Evolutionary conservation across 1,140 invertebrate species (phyloP).

Genomic region (Cephus cinctus): DNA sequence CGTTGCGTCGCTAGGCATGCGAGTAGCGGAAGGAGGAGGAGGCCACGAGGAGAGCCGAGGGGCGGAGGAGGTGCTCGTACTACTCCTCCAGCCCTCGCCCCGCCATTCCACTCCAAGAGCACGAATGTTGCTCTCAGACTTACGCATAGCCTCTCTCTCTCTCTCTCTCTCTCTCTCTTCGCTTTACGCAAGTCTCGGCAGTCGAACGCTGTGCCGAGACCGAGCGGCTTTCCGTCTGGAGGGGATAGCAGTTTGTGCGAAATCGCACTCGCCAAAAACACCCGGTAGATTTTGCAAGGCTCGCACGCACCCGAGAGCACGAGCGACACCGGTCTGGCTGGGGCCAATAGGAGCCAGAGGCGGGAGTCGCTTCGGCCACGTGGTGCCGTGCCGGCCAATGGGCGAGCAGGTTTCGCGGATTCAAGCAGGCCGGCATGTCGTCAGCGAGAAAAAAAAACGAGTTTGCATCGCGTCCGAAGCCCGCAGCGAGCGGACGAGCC

Average conservation of each 20-base stretch:
- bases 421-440: neutral
- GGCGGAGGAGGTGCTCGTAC: no score
- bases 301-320: conserved; percentile 7
- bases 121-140: no score
- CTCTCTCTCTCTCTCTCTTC: no score
- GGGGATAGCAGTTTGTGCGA: no score
- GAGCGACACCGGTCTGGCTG: conserved; percentile 11
- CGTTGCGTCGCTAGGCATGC: no score
- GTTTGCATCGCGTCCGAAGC: conserved; percentile 45
- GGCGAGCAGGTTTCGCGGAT: neutral
- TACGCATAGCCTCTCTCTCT: no score
- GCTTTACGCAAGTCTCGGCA: no score
- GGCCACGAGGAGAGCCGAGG: neutral
- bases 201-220: no score
- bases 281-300: conserved; percentile 44
- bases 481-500: conserved; percentile 22
- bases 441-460: conserved; percentile 36
- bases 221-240: no score
- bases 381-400: conserved; percentile 34
- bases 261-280: conserved; percentile 42
- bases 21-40: neutral
- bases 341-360: conserved; percentile 34
- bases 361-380: conserved; percentile 37
- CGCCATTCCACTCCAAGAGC: no score
- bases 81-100: no score